Conservation (phyloP, 2,113 vertebrate genomes). For the Shinisaurus crocodilurus region DNA sequence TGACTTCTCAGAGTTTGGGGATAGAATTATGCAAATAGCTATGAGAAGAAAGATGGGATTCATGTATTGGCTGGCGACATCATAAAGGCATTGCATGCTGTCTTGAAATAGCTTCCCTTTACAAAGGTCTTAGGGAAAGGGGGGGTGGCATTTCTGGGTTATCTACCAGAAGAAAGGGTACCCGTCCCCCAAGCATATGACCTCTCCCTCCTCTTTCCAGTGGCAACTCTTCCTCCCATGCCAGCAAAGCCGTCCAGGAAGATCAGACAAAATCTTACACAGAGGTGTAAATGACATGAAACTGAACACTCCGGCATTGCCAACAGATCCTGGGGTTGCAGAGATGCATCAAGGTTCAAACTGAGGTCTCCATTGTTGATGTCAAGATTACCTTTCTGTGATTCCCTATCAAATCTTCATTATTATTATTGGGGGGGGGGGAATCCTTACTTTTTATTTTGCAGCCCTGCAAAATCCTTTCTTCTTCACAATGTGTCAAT, state of each 20-base stretch:
- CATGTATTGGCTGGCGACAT: not conserved
- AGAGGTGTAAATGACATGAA: not conserved
- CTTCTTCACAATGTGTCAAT: constrained; percentile 48
- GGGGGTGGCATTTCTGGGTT: not conserved
- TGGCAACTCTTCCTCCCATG: not conserved
- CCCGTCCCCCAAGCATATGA: not conserved
- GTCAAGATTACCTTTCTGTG: not conserved
- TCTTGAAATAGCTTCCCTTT: not conserved
- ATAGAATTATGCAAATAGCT: not conserved
- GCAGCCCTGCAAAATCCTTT: constrained; percentile 43
- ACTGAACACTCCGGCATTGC: not conserved
- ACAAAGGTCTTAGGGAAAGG: not conserved
- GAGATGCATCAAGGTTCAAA: not conserved
- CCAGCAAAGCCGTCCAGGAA: not conserved
- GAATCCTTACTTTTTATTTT: constrained; percentile 48
- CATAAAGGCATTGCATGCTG: not conserved
- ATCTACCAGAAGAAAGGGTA: not conserved
- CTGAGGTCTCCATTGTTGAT: not conserved
- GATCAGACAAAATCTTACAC: not conserved
- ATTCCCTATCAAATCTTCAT: constrained; percentile 40
- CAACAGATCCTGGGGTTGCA: not conserved
- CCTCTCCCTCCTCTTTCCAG: not conserved
- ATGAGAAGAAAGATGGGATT: not conserved
- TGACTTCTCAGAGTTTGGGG: not conserved
- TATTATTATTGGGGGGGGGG: no score